Base-by-base conservation (phyloP, 2,113 vertebrate species). In the Fregata magnificens region DNA sequence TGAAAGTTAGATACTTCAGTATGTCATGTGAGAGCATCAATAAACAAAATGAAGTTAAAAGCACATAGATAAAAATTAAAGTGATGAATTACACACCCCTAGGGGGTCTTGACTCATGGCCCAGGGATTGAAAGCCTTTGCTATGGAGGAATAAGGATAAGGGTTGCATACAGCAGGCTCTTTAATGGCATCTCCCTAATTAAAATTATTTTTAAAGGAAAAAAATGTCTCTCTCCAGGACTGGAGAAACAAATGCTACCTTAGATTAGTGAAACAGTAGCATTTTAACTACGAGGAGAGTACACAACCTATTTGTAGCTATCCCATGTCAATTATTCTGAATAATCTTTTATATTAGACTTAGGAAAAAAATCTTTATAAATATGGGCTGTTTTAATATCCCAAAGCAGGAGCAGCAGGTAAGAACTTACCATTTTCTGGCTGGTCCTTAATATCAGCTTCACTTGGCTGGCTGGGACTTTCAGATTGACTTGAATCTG, bases 391-490 rank as follows among this genome's bases (percentile, higher is more conserved):
- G 79, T 94, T 93, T 93, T 80, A 97, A 82, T 84, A 97, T 91
- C 88, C 91, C 65, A 95, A 95, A 94, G 91, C 93, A 91, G 96
- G 96, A 97, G 93, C 96, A 96, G 94, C 95, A 96, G 84, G 93
- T 95, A 97, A 95, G 82, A 93, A 98, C 99, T 99, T 98, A 99
- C 99, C 99, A 95, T 99, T 99, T 99, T 99, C 99, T 94, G 99
- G 98, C 99, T 99, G 99, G 98, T 99, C 99, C 98, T 99, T 99
- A 98, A 99, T 99, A 97, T 99, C 99, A 97, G 99, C 99, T 76
- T 99, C 99, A 97, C 98, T 99, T 98, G 99, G 98, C 98, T 99
- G 99, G 98, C 99, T 99, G 95, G 99, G 99, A 98, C 99, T 99
- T 96, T 99, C 99, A 98, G 99, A 99, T 97, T 99, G 99, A 98